Percentiles rank a stretch among this genome's conserved stretches.
Evolutionary conservation across 2,888 invertebrate genomes (phyloP).

Genomic region (Pandemis corylana): DNA sequence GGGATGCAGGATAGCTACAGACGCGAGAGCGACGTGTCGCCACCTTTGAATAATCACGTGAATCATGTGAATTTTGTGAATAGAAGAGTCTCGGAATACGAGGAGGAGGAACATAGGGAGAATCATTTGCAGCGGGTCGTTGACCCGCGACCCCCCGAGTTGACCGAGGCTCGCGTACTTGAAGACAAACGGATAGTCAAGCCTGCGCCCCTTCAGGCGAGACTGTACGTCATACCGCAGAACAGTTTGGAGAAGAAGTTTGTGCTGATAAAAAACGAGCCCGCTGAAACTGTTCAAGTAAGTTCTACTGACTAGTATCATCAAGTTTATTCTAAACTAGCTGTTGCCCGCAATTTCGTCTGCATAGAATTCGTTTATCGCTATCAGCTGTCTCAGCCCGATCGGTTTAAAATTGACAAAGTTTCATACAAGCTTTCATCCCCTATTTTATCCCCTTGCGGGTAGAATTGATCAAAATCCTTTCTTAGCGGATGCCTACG

Average conservation of each 20-base stretch:
- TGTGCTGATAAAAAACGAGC: conserved; percentile 87
- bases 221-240: conserved; percentile 78
- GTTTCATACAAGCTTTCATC: no score
- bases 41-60: conserved; percentile 62
- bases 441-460: no score
- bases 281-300: conserved; percentile 77
- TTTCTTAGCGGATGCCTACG: no score
- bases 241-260: conserved; percentile 85
- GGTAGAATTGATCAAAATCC: no score
- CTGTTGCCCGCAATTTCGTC: no score
- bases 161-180: conserved; percentile 67
- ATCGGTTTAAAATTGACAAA: no score
- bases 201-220: conserved; percentile 74
- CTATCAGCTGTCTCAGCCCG: no score
- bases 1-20: conserved; percentile 72
- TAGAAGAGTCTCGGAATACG: conserved; percentile 74
- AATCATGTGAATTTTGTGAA: conserved; percentile 69
- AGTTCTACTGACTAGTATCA: conserved; percentile 50
- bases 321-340: no score
- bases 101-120: conserved; percentile 72
- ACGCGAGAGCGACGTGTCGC: conserved; percentile 64
- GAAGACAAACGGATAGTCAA: conserved; percentile 76
- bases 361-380: no score
- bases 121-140: conserved; percentile 54
- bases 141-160: conserved; percentile 64